phyloP scores from a whole-genome alignment of 2,113 vertebrate species.

The pig (Sus scrofa) region T2T-Sscrofa CM000816.6:75538001-75538500 shows the following conservation, averaged over 20 bases:
- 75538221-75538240: neutral
- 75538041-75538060: neutral
- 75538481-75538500: neutral
- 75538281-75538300: neutral
- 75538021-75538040: neutral
- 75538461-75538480: neutral
- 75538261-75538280: constrained; percentile 16
- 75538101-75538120: neutral
- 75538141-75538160: neutral
- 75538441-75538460: neutral
- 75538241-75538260: neutral
- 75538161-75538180: neutral
- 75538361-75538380: neutral
- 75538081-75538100: neutral
- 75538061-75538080: neutral
- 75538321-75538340: neutral
- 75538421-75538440: neutral
- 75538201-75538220: neutral
- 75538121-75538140: neutral
- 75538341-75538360: neutral
- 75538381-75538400: neutral
- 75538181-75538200: neutral
- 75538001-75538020: neutral
- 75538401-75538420: neutral
- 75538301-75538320: neutral